phyloP scores from a whole-genome alignment of 2,797 vertebrate genomes.

The Melopsittacus undulatus region DNA sequence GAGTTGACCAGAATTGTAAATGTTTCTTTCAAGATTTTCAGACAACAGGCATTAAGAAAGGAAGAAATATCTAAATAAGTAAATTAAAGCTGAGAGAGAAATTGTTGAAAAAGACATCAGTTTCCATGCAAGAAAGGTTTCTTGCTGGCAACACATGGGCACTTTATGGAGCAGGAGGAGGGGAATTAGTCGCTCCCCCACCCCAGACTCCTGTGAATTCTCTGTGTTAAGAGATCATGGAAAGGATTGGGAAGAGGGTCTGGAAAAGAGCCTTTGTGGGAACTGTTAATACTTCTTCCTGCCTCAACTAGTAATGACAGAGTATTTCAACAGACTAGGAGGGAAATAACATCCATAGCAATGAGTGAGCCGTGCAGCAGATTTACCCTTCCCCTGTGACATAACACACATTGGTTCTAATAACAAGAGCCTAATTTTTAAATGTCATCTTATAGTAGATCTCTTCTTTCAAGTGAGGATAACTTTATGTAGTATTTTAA shows the following conservation, averaged over 20 bases:
- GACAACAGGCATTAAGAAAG: background rate
- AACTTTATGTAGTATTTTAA: background rate
- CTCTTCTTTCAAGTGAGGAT: background rate
- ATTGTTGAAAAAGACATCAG: background rate
- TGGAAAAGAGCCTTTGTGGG: background rate
- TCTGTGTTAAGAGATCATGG: fast-evolving
- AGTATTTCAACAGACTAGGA: background rate
- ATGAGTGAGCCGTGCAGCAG: background rate
- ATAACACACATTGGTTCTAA: too few species aligned
- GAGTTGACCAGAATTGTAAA: background rate
- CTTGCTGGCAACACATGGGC: fast-evolving
- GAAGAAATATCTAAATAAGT: background rate
- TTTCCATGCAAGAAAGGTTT: background rate
- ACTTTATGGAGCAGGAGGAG: background rate
- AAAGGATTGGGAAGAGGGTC: background rate
- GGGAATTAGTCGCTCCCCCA: background rate
- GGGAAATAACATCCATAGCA: background rate
- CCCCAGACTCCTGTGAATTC: background rate
- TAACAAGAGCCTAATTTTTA: background rate
- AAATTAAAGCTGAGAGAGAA: background rate
- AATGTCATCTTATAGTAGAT: background rate
- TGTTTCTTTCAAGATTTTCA: background rate
- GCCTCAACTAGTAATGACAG: background rate
- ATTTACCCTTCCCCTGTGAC: background rate
- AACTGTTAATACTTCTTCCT: background rate